phyloP scores from a whole-genome alignment of 2,797 vertebrate genomes.

The Choloepus didactylus region DNA sequence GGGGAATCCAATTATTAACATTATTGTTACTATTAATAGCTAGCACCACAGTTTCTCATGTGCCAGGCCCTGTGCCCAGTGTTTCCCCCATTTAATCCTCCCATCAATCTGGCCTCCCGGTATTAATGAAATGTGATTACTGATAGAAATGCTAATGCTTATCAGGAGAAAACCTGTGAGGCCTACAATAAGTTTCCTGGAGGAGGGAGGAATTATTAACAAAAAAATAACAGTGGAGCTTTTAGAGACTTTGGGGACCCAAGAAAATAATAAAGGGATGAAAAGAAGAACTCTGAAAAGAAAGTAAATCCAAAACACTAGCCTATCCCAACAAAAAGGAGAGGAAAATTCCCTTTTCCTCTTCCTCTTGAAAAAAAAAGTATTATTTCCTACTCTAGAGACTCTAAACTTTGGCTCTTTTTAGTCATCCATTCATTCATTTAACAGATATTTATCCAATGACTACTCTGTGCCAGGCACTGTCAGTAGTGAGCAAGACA shows the following conservation, averaged over 20 bases:
- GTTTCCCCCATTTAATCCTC: conserved; percentile 63
- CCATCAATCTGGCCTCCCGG: conserved; percentile 28
- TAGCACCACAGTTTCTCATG: background rate
- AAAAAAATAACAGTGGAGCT: background rate
- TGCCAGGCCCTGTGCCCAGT: conserved; percentile 20
- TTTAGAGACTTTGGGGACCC: background rate
- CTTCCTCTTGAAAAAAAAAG: conserved; percentile 28
- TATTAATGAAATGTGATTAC: conserved; percentile 54
- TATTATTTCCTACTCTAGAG: background rate
- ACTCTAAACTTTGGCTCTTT: background rate
- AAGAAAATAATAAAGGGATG: conserved; percentile 17
- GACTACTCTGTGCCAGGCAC: background rate
- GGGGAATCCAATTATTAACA: background rate
- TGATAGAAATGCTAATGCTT: conserved; percentile 49
- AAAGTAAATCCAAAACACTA: conserved; percentile 47
- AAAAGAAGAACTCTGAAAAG: conserved; percentile 52
- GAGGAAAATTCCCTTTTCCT: background rate
- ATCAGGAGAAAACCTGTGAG: background rate
- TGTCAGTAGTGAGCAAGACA: background rate
- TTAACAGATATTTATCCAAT: background rate
- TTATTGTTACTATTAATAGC: conserved; percentile 15
- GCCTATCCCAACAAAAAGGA: background rate
- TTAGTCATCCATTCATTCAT: background rate
- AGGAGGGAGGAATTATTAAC: background rate
- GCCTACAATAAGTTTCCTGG: background rate